Percentiles rank a stretch among this genome's conserved stretches.
Evolutionary conservation across 2,113 vertebrate genomes (phyloP).

Genomic region (Laterallus jamaicensis): DNA sequence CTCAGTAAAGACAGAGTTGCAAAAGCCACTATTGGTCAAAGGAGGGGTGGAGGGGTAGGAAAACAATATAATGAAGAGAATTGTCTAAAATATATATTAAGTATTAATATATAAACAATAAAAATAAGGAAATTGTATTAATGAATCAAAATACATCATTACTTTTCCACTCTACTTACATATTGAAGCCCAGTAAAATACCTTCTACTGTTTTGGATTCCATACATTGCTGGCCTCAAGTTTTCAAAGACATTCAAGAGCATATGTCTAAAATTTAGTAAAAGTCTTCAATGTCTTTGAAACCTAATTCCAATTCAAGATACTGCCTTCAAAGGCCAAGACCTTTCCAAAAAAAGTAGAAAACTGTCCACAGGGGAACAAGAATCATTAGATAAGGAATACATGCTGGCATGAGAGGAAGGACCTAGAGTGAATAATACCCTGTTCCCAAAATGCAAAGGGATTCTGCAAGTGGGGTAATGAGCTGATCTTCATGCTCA

Average conservation of each 20-base stretch:
- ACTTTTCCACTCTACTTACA: neutral
- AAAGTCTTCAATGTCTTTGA: neutral
- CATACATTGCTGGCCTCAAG: neutral
- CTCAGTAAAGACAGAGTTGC: neutral
- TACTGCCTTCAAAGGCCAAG: neutral
- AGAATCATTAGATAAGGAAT: neutral
- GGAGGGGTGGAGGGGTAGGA: neutral
- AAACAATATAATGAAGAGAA: neutral
- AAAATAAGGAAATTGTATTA: neutral
- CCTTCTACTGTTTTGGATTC: neutral
- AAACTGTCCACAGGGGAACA: neutral
- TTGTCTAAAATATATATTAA: neutral
- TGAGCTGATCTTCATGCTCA: neutral
- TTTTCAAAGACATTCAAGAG: neutral
- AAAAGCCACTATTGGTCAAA: neutral
- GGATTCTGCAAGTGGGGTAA: neutral
- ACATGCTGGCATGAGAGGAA: neutral
- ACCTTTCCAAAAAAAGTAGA: neutral
- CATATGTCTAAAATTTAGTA: neutral
- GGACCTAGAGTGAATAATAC: neutral
- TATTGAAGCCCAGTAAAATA: neutral
- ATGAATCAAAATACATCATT: neutral
- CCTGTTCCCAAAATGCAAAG: neutral
- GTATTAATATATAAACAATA: neutral
- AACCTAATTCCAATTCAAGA: neutral